Conservation (phyloP, 2,113 vertebrate species). For the Smithornis capensis region DNA sequence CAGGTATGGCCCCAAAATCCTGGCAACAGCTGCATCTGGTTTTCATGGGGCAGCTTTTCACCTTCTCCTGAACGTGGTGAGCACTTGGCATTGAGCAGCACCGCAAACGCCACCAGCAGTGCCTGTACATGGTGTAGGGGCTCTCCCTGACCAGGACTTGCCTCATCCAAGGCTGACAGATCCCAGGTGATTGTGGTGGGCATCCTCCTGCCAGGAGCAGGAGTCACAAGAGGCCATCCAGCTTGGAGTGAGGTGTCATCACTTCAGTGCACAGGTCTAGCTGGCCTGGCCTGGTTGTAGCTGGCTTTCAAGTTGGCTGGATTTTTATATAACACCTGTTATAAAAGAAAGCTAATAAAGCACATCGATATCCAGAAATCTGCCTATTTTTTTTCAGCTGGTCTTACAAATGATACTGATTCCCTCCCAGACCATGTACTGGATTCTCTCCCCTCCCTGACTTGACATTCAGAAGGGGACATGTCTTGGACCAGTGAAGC, state of each 20-base stretch:
- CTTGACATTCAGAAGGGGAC: neutral
- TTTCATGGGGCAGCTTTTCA: neutral
- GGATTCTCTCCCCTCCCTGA: neutral
- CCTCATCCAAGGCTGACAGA: neutral
- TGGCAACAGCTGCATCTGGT: neutral
- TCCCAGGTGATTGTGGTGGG: neutral
- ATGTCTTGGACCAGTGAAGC: neutral
- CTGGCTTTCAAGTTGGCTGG: neutral
- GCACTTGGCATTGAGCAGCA: neutral
- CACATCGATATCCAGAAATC: neutral
- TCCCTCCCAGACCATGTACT: fast-evolving
- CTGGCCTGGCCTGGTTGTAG: neutral
- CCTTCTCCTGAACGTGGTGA: neutral
- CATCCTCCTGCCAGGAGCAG: neutral
- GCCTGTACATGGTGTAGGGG: fast-evolving
- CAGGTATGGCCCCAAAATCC: neutral
- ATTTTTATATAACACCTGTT: neutral
- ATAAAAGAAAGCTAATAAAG: neutral
- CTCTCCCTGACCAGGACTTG: neutral
- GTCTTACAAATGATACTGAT: fast-evolving
- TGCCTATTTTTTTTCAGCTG: neutral
- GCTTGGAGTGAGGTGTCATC: fast-evolving
- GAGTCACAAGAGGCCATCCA: neutral
- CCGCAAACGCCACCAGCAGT: neutral
- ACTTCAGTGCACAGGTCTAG: fast-evolving